phyloP scores from a whole-genome alignment of 2,113 vertebrate species.

The Cnemophilus loriae region DNA sequence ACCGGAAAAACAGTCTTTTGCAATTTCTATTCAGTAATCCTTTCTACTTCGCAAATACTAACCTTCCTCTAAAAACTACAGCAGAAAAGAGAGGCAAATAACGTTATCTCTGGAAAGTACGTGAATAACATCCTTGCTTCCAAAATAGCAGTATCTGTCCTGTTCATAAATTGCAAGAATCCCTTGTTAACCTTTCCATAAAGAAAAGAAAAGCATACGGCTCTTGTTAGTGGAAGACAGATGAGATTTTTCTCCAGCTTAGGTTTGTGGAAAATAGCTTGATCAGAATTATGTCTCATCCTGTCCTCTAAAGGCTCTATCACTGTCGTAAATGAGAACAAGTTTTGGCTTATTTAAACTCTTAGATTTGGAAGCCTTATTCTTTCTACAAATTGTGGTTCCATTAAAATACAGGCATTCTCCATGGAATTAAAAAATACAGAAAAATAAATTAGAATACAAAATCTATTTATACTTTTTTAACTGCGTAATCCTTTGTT shows the following conservation, averaged over 20 bases:
- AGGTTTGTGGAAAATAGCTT: conserved; percentile 26
- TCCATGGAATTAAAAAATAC: background rate
- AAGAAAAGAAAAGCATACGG: background rate
- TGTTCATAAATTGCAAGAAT: background rate
- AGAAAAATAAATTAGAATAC: background rate
- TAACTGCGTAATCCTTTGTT: background rate
- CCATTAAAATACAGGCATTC: background rate
- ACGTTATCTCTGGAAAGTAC: background rate
- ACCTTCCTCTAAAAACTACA: background rate
- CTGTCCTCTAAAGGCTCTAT: background rate
- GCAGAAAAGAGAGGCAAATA: background rate
- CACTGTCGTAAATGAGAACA: background rate
- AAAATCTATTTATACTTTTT: background rate
- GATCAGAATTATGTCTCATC: background rate
- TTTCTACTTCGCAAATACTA: background rate
- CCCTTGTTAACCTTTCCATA: background rate
- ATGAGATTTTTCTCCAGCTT: background rate
- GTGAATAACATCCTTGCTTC: background rate
- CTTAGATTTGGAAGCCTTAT: background rate
- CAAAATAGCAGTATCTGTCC: background rate
- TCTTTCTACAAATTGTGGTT: background rate
- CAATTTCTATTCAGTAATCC: background rate
- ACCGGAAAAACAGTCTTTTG: background rate
- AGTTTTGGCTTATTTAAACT: background rate
- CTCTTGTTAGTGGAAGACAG: background rate